phyloP scores from a whole-genome alignment of 1,140 invertebrate species.

The Rhynchophorus ferrugineus region DNA sequence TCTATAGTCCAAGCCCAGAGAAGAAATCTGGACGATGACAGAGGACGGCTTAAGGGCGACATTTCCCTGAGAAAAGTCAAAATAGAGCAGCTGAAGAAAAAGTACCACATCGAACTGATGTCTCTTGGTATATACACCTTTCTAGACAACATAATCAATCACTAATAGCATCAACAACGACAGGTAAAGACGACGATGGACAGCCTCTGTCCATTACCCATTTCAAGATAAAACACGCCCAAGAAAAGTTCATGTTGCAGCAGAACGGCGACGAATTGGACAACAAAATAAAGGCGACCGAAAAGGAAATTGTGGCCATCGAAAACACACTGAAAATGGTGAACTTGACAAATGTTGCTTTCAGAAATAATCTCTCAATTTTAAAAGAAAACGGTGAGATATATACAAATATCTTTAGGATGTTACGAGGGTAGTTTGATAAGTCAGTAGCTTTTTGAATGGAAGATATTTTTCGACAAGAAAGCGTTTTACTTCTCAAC shows the following conservation, averaged over 20 bases:
- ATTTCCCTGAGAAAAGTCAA: constrained; percentile 49
- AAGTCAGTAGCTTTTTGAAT: no score
- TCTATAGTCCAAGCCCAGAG: constrained; percentile 51
- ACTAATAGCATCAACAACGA: constrained; percentile 31
- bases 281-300: constrained; percentile 54
- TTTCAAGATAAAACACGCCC: constrained; percentile 60
- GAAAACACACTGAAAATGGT: constrained; percentile 64
- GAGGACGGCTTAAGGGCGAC: constrained; percentile 47
- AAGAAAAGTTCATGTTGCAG: constrained; percentile 59
- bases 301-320: constrained; percentile 64
- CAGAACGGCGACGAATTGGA: constrained; percentile 64
- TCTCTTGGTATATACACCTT: constrained; percentile 15
- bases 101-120: constrained; percentile 30
- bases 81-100: constrained; percentile 53
- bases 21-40: constrained; percentile 49
- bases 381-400: constrained; percentile 44
- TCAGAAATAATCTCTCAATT: constrained; percentile 47
- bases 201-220: constrained; percentile 53
- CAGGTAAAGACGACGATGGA: constrained; percentile 52
- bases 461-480: no score
- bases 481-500: no score
- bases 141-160: constrained; percentile 17
- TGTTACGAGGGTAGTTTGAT: no score
- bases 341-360: constrained; percentile 57
- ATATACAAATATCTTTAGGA: constrained; percentile 8